Evolutionary conservation across 2,888 invertebrate species (phyloP).

Genomic region (Mayetiola destructor): DNA sequence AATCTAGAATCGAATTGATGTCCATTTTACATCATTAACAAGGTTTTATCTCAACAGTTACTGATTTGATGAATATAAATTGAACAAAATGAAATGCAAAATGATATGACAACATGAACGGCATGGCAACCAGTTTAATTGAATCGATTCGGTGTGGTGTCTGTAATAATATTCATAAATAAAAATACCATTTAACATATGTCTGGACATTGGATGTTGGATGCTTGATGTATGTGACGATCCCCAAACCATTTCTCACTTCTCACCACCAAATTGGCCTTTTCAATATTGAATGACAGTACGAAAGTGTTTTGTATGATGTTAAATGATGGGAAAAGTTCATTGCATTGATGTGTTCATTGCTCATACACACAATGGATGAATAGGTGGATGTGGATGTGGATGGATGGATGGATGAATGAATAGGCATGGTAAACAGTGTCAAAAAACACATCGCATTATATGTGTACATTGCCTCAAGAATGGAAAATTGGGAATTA

Average conservation of each 20-base stretch:
- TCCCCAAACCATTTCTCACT: too few species aligned
- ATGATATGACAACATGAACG: neutral
- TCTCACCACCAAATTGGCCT: too few species aligned
- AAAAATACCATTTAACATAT: too few species aligned
- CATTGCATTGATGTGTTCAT: too few species aligned
- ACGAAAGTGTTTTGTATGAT: too few species aligned
- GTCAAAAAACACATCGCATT: neutral
- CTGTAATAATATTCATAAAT: neutral
- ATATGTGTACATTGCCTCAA: neutral
- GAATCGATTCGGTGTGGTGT: neutral
- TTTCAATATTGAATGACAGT: too few species aligned
- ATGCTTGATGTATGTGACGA: too few species aligned
- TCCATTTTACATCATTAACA: too few species aligned
- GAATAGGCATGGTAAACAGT: conserved; percentile 3
- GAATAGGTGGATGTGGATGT: neutral
- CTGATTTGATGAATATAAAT: conserved; percentile 4
- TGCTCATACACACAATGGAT: too few species aligned
- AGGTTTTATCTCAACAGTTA: conserved; percentile 2
- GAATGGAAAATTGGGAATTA: neutral
- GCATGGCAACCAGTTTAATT: neutral
- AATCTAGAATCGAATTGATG: too few species aligned
- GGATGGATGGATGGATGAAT: neutral
- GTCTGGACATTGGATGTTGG: too few species aligned
- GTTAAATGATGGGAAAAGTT: too few species aligned
- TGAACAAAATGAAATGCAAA: neutral